Base-by-base conservation (phyloP, 2,113 vertebrate species). In the Oryzias curvinotus region DNA sequence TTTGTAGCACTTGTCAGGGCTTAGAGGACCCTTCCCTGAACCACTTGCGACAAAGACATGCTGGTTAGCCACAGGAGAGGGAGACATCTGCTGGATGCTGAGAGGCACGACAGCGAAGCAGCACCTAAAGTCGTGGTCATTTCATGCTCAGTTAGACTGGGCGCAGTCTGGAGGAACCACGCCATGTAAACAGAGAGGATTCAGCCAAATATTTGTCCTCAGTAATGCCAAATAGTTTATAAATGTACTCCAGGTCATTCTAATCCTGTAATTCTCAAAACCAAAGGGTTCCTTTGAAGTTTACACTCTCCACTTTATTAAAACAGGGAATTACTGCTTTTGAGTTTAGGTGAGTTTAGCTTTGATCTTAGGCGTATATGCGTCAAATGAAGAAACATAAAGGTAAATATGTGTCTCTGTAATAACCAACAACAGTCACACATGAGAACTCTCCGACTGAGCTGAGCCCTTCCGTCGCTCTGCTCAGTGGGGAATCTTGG, bases 1-100 rank as follows among this genome's bases (percentile, higher is more conserved):
- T 94, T 93, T 94, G 91, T 91, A 91, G 89, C 75, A 88, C 92
- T 91, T 92, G 91, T 93, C 89, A 90, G 88, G 85, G 91, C 89
- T 95, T 92, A 91, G 83, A 91, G 90, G 88, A 90, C 86, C 89
- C 90, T 85, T 82, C 84, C 71, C 73, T 81, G 81, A 81, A 87
- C 70, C 68, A 69, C 79, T 81, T 61, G 55, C 61, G 64, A 68
- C 60, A 25, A 53, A 78, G 73, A 52, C 85, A 66, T 12, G 19
- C 48, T 65, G 72, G 50, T 57, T 86, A 67, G 77, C 75, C 65
- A 80, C 71, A 68, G 91, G 80, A 75, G 81, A 92, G 90, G 82
- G 94, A 89, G 94, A 90, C 95, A 91, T 91, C 95, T 96, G 85
- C 93, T 91, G 95, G 93, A 73, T 3, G 0, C 41, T 3, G 17